Base-by-base conservation (phyloP, 2,113 vertebrate genomes). In the Mirza zaza region DNA sequence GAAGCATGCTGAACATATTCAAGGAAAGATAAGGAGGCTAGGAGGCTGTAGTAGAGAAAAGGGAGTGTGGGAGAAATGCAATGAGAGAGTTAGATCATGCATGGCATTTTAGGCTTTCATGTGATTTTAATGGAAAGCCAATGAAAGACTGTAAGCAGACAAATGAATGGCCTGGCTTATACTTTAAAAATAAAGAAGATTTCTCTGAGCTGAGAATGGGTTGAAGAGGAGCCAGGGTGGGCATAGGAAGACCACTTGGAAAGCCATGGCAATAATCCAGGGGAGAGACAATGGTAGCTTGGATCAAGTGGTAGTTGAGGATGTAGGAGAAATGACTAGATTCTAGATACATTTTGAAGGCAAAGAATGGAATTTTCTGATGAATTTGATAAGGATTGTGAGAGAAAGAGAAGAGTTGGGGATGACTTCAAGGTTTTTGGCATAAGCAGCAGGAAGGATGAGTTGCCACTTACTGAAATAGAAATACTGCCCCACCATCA, bases 91-190 rank as follows among this genome's bases (percentile, higher is more conserved):
- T 12, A 71, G n/a, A 18, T 75, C 36, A 27, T 29, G 4, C 20
- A 61, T 17, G n/a, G n/a, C 42, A 45, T 71, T 65, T 85, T 55
- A 36, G 29, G 42, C 21, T 93, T 90, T 79, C 17, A 67, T 57
- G 25, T 81, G 50, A 59, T 20, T 86, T 91, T 59, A 14, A 50
- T 91, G 50, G 59, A 29, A 94, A 94, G n/a, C 27, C 21, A n/a
- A 20, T 61, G 25, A 42, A 76, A 92, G 13, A 11, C 32, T 87
- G 3, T 76, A 9, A 94, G 57, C 39, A 68, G 50, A 86, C 12
- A 94, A 91, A 83, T 87, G 48, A 94, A 70, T 36, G 15, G 27
- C 8, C 29, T 12, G 17, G 34, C 27, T 68, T 76, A 52, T 8
- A 42, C 20, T 50, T 82, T 68, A 87, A 45, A 86, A 80, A 36